Conservation (phyloP, 2,797 vertebrate genomes). For the Crocodylus rhombifer region DNA sequence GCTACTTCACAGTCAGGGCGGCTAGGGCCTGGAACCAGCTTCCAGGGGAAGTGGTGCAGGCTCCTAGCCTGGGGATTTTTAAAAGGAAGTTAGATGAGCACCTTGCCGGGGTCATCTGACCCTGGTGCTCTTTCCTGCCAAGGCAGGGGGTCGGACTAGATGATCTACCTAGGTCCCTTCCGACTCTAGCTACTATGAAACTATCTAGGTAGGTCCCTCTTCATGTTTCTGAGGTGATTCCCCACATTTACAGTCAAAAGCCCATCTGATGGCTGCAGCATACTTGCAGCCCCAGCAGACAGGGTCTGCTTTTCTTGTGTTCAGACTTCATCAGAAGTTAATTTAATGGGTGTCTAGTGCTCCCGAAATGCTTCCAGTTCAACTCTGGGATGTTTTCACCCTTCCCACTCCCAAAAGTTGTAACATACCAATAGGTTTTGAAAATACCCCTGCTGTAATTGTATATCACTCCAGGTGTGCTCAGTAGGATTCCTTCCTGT, state of each 20-base stretch:
- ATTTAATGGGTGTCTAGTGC: not conserved
- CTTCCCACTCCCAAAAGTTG: not conserved
- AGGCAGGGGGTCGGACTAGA: no score
- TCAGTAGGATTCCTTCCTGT: conserved; percentile 28
- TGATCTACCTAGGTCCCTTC: no score
- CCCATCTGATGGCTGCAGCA: not conserved
- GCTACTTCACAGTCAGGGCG: no score
- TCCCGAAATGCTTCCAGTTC: not conserved
- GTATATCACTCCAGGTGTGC: conserved; percentile 14
- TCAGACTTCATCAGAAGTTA: not conserved
- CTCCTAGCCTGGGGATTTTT: no score
- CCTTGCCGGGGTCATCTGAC: no score
- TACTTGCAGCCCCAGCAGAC: not conserved
- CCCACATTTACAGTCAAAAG: not conserved
- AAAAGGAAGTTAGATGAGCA: no score
- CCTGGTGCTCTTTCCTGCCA: no score
- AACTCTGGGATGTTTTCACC: rapidly evolving
- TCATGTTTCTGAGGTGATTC: not conserved
- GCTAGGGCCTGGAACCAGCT: no score
- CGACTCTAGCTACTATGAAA: no score
- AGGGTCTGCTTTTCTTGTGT: not conserved
- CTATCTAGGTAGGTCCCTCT: not conserved
- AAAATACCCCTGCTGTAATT: conserved; percentile 12
- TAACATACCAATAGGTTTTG: not conserved
- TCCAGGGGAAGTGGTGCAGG: no score